Conservation (phyloP, 2,797 vertebrate species). For the Epinephelus malabaricus region DNA sequence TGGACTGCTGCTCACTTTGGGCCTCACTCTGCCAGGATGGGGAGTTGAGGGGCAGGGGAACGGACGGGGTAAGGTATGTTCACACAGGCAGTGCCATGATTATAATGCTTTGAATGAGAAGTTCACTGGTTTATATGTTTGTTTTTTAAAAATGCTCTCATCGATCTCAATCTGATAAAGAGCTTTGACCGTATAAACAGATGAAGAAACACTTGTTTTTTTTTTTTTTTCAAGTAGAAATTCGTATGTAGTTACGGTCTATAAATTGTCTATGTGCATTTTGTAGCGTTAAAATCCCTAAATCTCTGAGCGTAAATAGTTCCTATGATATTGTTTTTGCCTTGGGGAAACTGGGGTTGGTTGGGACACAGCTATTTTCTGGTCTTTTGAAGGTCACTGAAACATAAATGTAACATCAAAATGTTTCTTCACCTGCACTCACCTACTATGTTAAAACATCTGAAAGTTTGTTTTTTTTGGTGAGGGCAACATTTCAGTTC, state of each 20-base stretch:
- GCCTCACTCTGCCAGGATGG: constrained; percentile 54
- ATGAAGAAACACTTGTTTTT: too few relatives aligned
- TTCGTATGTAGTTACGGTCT: neutral
- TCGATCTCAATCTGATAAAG: neutral
- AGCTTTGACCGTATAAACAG: too few relatives aligned
- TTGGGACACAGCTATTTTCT: too few relatives aligned
- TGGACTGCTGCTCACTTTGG: constrained; percentile 65
- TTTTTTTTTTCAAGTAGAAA: neutral
- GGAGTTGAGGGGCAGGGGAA: constrained; percentile 55
- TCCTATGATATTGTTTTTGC: neutral
- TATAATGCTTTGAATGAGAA: neutral
- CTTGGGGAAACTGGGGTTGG: neutral
- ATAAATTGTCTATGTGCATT: neutral
- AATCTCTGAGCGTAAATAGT: neutral
- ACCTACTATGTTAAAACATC: too few relatives aligned
- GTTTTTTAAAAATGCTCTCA: constrained; percentile 1
- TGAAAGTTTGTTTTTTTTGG: too few relatives aligned
- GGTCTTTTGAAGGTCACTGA: too few relatives aligned
- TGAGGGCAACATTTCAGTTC: too few relatives aligned
- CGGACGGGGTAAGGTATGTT: constrained; percentile 70
- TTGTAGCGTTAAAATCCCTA: constrained; percentile 7
- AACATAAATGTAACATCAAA: too few relatives aligned
- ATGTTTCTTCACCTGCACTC: too few relatives aligned
- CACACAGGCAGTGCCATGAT: neutral
- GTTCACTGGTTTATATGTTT: neutral